phyloP scores from a whole-genome alignment of 64 coral and sea anemone genomes.

The Stichodactyla helianthus region DNA sequence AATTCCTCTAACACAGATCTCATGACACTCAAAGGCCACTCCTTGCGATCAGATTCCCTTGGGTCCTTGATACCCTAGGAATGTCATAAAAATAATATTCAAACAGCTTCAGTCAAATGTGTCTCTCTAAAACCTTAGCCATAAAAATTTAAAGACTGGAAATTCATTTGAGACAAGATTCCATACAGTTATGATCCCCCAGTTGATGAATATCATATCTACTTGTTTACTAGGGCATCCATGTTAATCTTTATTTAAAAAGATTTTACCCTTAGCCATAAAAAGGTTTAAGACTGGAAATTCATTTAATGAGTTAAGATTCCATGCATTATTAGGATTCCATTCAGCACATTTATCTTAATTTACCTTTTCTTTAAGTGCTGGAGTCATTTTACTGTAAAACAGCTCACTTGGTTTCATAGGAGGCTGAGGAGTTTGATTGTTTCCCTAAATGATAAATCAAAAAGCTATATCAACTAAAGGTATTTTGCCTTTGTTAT shows the following conservation, averaged over 20 bases:
- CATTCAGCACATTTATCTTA: not conserved
- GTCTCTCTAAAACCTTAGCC: too few relatives aligned
- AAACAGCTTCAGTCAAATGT: too few relatives aligned
- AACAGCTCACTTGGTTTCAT: constrained; percentile 96
- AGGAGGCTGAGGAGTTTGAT: constrained; percentile 71
- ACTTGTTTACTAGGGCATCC: too few relatives aligned
- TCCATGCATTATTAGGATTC: too few relatives aligned
- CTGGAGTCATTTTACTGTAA: constrained; percentile 95
- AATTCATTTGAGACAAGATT: too few relatives aligned
- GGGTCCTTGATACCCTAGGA: constrained; percentile 73
- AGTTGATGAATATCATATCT: too few relatives aligned
- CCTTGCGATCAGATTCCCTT: constrained; percentile 59
- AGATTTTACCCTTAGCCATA: too few relatives aligned
- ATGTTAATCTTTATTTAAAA: too few relatives aligned
- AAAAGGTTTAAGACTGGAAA: too few relatives aligned
- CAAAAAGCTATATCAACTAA: not conserved
- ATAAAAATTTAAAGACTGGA: too few relatives aligned
- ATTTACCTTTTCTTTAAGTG: constrained; percentile 94
- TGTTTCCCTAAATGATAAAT: constrained; percentile 47
- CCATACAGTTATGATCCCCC: too few relatives aligned
- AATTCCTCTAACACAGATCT: constrained; percentile 80
- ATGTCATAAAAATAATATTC: not conserved
- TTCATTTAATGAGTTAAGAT: too few relatives aligned
- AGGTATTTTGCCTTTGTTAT: not conserved
- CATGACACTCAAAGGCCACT: constrained; percentile 94